Evolutionary conservation across 2,797 vertebrate species (phyloP).

Genomic region (Gallinago nigripennis): DNA sequence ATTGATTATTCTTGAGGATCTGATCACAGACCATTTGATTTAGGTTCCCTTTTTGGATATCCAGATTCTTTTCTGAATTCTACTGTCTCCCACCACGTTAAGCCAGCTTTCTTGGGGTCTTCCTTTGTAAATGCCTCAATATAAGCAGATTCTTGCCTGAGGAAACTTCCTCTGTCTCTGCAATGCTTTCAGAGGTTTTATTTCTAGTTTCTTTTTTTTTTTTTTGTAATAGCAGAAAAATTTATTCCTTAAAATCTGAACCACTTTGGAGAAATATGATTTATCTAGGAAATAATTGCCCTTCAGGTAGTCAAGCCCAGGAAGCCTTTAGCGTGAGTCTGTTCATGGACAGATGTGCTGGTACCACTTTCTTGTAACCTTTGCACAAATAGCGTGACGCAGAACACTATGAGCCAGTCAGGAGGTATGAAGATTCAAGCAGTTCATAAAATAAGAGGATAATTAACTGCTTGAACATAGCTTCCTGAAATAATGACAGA

Average conservation of each 20-base stretch:
- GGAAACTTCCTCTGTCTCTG: neutral
- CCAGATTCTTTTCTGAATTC: neutral
- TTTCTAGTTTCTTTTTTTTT: neutral
- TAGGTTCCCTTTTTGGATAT: neutral
- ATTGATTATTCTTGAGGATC: conserved; percentile 32
- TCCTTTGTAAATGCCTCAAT: neutral
- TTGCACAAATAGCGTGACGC: neutral
- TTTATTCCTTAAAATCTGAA: neutral
- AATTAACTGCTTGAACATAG: neutral
- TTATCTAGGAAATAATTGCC: neutral
- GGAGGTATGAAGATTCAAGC: neutral
- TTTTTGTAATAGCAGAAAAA: neutral
- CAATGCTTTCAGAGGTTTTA: neutral
- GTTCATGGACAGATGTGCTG: neutral
- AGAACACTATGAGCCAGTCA: neutral
- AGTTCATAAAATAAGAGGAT: neutral
- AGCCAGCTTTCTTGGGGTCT: neutral
- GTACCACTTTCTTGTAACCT: neutral
- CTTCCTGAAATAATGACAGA: neutral
- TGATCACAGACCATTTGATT: conserved; percentile 34
- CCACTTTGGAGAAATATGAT: neutral
- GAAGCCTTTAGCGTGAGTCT: neutral
- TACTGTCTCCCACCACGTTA: neutral
- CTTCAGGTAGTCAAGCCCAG: neutral
- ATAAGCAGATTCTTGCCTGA: neutral